Evolutionary conservation across 2,797 vertebrate genomes (phyloP).

Genomic region (Anguilla anguilla): DNA sequence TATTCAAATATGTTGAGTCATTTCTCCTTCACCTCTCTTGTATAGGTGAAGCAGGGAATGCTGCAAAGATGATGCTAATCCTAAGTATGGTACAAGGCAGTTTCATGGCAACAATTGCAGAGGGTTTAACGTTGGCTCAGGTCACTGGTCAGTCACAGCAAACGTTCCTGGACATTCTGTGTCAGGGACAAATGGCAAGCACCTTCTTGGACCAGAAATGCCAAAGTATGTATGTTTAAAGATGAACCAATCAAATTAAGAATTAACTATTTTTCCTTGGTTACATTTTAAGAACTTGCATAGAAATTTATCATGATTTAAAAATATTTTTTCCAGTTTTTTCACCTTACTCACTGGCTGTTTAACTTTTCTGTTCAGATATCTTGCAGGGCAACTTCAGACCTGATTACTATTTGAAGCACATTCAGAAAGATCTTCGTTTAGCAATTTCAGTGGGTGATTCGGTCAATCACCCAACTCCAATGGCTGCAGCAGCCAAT

Average conservation of each 20-base stretch:
- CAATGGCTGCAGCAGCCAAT: conserved; percentile 98
- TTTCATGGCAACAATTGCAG: conserved; percentile 98
- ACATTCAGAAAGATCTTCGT: conserved; percentile 98
- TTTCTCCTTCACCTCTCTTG: background rate
- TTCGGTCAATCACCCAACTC: conserved; percentile 96
- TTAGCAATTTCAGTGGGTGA: conserved; percentile 96
- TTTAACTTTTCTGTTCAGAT: conserved; percentile 69
- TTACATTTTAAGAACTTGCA: background rate
- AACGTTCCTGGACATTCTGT: conserved; percentile 96
- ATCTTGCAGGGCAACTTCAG: conserved; percentile 99
- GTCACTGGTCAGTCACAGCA: conserved; percentile 97
- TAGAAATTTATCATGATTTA: background rate
- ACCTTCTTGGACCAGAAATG: conserved; percentile 99
- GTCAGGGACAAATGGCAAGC: conserved; percentile 97
- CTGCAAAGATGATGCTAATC: conserved; percentile 98
- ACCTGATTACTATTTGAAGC: conserved; percentile 98
- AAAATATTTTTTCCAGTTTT: background rate
- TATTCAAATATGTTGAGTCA: background rate
- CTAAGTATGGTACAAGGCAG: conserved; percentile 99
- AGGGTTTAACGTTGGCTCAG: conserved; percentile 95
- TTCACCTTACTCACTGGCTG: background rate
- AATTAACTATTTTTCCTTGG: background rate
- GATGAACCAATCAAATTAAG: background rate
- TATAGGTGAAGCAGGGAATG: conserved; percentile 94
- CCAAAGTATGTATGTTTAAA: conserved; percentile 82